Base-by-base conservation (phyloP, 2,888 invertebrate species). In the Cataglyphis altisquamis region DNA sequence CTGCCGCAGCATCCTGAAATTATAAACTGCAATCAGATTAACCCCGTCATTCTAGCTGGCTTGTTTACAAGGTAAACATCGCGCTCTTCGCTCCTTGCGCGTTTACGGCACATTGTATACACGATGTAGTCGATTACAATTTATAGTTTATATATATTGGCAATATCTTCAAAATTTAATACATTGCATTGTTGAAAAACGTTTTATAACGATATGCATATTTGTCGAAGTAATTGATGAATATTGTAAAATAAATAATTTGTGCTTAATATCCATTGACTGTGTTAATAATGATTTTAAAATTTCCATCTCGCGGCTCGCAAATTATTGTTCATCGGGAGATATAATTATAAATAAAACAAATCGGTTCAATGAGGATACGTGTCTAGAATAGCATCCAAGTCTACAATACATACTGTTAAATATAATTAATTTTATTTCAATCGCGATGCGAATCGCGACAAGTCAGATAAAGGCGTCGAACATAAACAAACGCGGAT, bases 1-100 rank as follows among this genome's bases (percentile, higher is more conserved):
- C 29, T 25, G 41, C 57, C 72, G 41, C 82, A 12, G 52, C 48
- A 55, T 60, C 66, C 41, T 60, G 57, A 60, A 75, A 66, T 82
- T 82, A 77, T 77, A 75, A 82, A 82, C 74, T 77, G 82, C 77
- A 82, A 82, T 82, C 77, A n/a, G 82, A 82, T 77, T 77, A 74
- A 48, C 70, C 12, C 5, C n/a, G 6, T 10, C 21, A 5, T 29
- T 12, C 55, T 60, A n/a, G 32, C 41, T 15, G 41, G n/a, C 63
- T 45, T 41, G 72, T 74, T 74, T 63, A 63, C 32, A 45, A 63
- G 21, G 15, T 32, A 45, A 74, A 74, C 45, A 45, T 45, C 21
- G 9, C 29, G 10, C 25, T 9, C 39, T n/a, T 52, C 2, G 41
- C 15, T 3, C 15, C 2, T n/a, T n/a, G n/a, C 48, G 6, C 48